phyloP scores from a whole-genome alignment of 2,797 vertebrate genomes.

The Myripristis jacobus region DNA sequence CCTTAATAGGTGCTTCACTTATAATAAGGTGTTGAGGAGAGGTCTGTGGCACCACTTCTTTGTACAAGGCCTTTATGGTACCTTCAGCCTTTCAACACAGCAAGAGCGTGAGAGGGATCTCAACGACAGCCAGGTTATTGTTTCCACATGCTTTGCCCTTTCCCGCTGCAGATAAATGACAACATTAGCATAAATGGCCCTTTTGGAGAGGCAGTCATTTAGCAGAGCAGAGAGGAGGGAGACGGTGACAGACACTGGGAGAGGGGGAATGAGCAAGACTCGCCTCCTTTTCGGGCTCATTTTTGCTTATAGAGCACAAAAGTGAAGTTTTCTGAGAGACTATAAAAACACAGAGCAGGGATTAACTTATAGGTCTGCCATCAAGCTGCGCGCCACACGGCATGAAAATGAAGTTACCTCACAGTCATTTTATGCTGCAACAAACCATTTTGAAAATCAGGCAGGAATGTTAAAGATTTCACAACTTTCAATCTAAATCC shows the following conservation, averaged over 20 bases:
- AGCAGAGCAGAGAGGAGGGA: conserved; percentile 4
- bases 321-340: background rate
- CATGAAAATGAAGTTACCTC: background rate
- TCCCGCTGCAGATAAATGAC: conserved; percentile 42
- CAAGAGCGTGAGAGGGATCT: conserved; percentile 16
- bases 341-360: background rate
- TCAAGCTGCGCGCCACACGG: background rate
- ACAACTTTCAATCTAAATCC: no score
- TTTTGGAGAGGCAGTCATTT: conserved; percentile 36
- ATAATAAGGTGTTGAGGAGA: conserved; percentile 29
- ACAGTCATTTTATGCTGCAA: no score
- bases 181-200: conserved; percentile 51
- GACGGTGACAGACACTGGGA: conserved; percentile 1
- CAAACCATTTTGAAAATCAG: no score
- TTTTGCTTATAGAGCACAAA: background rate
- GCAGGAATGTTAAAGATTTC: no score
- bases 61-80: conserved; percentile 18
- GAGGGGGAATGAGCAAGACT: background rate
- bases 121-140: conserved; percentile 38
- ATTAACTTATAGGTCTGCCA: background rate
- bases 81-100: background rate
- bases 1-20: conserved; percentile 26
- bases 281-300: background rate
- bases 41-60: conserved; percentile 3
- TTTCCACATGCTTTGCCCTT: conserved; percentile 42